Conservation (phyloP, 2,888 invertebrate genomes). For the Buathra laborator region DNA sequence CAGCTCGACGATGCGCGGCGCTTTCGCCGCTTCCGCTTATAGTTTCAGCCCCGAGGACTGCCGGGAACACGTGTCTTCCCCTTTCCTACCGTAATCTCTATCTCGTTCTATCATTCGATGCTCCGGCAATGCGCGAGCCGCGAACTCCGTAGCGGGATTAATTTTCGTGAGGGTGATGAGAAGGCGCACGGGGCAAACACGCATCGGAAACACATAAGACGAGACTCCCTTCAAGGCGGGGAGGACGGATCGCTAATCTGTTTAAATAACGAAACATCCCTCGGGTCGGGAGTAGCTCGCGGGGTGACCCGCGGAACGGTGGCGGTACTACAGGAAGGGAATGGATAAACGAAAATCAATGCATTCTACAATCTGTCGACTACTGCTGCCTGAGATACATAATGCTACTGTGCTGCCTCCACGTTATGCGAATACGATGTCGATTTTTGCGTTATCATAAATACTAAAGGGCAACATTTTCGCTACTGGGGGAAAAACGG, state of each 20-base stretch:
- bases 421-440: background rate
- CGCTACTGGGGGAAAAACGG: too few relatives aligned
- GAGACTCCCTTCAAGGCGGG: conserved; percentile 75
- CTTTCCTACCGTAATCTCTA: background rate
- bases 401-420: conserved; percentile 58
- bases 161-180: conserved; percentile 73
- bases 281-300: conserved; percentile 70
- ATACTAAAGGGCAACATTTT: too few relatives aligned
- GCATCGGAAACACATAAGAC: conserved; percentile 83
- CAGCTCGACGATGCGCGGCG: conserved; percentile 2
- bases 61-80: conserved; percentile 17
- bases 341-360: conserved; percentile 84
- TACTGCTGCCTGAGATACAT: conserved; percentile 33
- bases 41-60: conserved; percentile 20
- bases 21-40: conserved; percentile 35
- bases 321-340: conserved; percentile 55
- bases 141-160: conserved; percentile 79
- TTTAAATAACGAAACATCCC: conserved; percentile 85
- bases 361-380: conserved; percentile 74
- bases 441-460: too few relatives aligned
- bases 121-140: background rate
- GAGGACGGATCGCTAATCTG: conserved; percentile 83
- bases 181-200: conserved; percentile 64
- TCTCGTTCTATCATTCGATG: conserved; percentile 6
- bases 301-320: conserved; percentile 45